Evolutionary conservation across 2,113 vertebrate genomes (phyloP), one percentile per base, ranked within the genome.

Genomic region (Anseranas semipalmata): DNA sequence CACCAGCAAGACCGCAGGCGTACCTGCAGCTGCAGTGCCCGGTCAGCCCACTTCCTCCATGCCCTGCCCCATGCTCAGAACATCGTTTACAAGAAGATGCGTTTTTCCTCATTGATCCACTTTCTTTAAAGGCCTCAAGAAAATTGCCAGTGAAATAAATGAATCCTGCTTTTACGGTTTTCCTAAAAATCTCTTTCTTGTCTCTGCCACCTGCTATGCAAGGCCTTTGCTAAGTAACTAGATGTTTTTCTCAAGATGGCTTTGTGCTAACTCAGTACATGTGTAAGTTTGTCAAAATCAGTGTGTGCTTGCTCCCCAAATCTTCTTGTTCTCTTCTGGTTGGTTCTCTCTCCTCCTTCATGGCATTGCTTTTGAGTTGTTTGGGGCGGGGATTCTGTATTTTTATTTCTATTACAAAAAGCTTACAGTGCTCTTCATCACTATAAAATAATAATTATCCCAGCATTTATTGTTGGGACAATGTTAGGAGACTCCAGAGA

Each of bases 311-410:
- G n/a, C 63, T 95, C 58, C 53, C 78, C 35, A 37, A 37, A 91
- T 41, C 59, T 85, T 30, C 63, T 81, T 88, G 12, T 77, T 95
- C 92, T 87, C 7, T 84, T 93, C 60, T 81, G 65, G 41, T 75
- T 90, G 63, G 68, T 79, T 90, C 70, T 62, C 58, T 55, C 27
- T 89, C 85, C 43, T 96, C 43, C 68, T 88, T 67, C 60, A 12
- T 81, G 68, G 83, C 72, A 46, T 32, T 77, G 79, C 19, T 77
- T 30, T 45, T 58, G 93, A 92, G 72, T 90, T 95, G 85, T 88
- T 59, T 90, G 79, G 88, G 76, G 56, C 83, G 95, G 63, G 59
- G 78, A 90, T 0, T 2, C 56, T 27, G 21, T 86, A 53, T 71
- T 96, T 86, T 84, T 46, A 55, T 56, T 91, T 84, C 76, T 87